Conservation (phyloP, 2,797 vertebrate genomes). For the Thalassophryne amazonica region DNA sequence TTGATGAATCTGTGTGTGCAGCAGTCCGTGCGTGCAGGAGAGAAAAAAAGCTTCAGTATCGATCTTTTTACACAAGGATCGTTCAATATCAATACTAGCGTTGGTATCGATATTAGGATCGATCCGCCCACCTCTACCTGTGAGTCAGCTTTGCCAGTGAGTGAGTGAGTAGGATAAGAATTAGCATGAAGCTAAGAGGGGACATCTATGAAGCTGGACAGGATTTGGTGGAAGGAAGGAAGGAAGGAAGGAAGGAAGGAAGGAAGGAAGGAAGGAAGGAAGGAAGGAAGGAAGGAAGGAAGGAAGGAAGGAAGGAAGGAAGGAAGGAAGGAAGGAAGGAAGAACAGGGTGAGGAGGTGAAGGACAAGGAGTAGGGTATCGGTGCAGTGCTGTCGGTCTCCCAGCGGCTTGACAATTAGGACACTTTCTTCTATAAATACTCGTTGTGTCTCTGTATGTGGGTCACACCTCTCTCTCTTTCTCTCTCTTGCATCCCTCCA, state of each 20-base stretch:
- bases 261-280: not conserved
- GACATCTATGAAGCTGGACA: no score
- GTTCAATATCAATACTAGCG: no score
- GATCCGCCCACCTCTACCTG: no score
- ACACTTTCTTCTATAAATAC: conserved; percentile 81
- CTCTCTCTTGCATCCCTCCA: conserved; percentile 42
- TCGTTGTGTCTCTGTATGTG: conserved; percentile 64
- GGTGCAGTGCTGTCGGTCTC: conserved; percentile 63
- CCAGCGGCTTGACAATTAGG: conserved; percentile 78
- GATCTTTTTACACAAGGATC: no score
- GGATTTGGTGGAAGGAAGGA: not conserved
- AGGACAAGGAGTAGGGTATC: conserved; percentile 61
- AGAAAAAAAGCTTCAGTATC: no score
- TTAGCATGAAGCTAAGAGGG: no score
- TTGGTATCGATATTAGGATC: no score
- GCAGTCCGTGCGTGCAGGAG: no score
- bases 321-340: conserved; percentile 9
- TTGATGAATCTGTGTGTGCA: no score
- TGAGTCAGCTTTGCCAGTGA: no score
- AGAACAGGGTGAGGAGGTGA: conserved; percentile 44
- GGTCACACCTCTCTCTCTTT: conserved; percentile 65
- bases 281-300: not conserved
- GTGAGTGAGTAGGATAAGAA: no score
- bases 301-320: conserved; percentile 1
- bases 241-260: not conserved